phyloP scores from a whole-genome alignment of 2,888 invertebrate genomes.

The Cephonodes hylas region DNA sequence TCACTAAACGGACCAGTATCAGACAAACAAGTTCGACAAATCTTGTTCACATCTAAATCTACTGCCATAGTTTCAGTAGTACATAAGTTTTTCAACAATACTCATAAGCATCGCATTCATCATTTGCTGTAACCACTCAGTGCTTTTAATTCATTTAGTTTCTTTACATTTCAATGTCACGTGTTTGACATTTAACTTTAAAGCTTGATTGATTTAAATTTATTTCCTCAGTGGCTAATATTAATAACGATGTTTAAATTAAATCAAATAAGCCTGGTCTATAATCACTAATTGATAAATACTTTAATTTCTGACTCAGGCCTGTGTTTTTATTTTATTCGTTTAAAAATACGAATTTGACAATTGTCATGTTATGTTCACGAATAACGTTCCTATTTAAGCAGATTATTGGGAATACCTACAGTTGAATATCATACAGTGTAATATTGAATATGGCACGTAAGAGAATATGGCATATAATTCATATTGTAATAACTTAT shows the following conservation, averaged over 20 bases:
- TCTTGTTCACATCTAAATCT: slow-evolving; percentile 57
- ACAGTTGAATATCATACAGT: neutral
- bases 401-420: neutral
- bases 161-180: neutral
- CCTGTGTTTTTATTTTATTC: neutral
- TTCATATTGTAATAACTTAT: no score
- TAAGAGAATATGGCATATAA: no score
- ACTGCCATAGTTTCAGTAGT: slow-evolving; percentile 37
- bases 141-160: neutral
- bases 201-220: no score
- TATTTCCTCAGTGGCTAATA: no score
- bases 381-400: neutral
- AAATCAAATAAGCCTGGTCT: no score
- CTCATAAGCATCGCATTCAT: neutral
- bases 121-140: neutral
- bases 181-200: neutral
- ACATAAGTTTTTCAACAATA: neutral
- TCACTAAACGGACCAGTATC: slow-evolving; percentile 65
- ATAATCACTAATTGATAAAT: no score
- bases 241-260: no score
- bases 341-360: neutral
- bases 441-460: no score
- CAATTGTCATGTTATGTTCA: neutral
- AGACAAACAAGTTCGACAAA: slow-evolving; percentile 71
- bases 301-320: no score